Percentiles rank a stretch among this genome's conserved stretches.
phyloP scores from a whole-genome alignment of 2,888 invertebrate species.

The Leptopilina drosophilae region DNA sequence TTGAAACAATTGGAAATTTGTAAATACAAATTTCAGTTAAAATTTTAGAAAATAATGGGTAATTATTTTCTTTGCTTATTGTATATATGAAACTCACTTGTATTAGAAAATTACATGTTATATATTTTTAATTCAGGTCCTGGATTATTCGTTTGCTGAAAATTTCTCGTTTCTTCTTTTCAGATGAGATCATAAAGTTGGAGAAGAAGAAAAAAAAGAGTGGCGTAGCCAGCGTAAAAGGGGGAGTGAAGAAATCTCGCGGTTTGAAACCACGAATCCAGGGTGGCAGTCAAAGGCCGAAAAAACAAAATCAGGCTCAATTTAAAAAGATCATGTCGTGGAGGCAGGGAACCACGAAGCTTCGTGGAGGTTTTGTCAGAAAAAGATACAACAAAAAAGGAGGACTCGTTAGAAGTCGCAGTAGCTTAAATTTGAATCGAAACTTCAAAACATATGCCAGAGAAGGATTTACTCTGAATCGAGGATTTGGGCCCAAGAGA shows the following conservation, averaged over 20 bases:
- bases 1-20: too few relatives aligned
- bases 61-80: too few relatives aligned
- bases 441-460: constrained; percentile 57
- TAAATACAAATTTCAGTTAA: too few relatives aligned
- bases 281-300: constrained; percentile 47
- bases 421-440: constrained; percentile 65
- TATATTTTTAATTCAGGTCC: too few relatives aligned
- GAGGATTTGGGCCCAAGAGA: constrained; percentile 60
- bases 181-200: constrained; percentile 77
- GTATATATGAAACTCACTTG: too few relatives aligned
- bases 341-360: constrained; percentile 59
- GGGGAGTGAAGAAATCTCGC: constrained; percentile 51
- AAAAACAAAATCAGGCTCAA: constrained; percentile 41
- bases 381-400: constrained; percentile 54
- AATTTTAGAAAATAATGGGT: too few relatives aligned
- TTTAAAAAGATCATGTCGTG: constrained; percentile 41
- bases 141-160: constrained; percentile 64
- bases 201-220: constrained; percentile 75
- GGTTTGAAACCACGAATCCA: constrained; percentile 54
- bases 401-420: constrained; percentile 64
- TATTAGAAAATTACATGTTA: too few relatives aligned
- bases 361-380: constrained; percentile 67
- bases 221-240: constrained; percentile 59
- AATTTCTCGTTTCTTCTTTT: constrained; percentile 72
- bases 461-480: constrained; percentile 56